Evolutionary conservation across 92 coral and sea anemone species (phyloP), one percentile per base, ranked within the genome.

Genomic region (Hydrozoanthus gracilis): DNA sequence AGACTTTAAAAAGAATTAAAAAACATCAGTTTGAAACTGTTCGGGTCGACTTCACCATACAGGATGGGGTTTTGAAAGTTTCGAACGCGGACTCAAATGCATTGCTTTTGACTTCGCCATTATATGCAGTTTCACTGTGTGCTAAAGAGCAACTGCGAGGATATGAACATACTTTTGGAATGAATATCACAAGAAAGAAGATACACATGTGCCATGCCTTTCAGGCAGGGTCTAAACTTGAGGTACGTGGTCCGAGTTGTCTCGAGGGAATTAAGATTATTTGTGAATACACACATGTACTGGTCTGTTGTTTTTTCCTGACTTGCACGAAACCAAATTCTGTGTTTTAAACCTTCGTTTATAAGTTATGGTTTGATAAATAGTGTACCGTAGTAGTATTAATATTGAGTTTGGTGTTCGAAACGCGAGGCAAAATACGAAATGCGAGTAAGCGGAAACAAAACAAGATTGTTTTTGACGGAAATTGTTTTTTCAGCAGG

Each of bases 201-300:
- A 92, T 92, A 1, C 99, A 97, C 76, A 89, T 97, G 92, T 95
- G 99, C 82, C 98, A 97, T 66, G 99, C 95, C 18, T 97, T 97
- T 65, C 93, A 97, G 86, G 99, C 99, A 3, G 98, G 99, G 0
- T 97, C 99, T 2, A 92, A 93, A 70, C 95, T 95, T 10, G 99
- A 97, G 99, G 99, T 97, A 70, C 86, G 99, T 15, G 20, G 27
- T 65, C 45, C 44, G 70, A 88, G 98, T 9, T 44, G 44, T 66
- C 69, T 52, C 66, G 77, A 65, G 69, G 70, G 64, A 69, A 71
- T 72, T 76, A 47, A 76, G 55, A 20, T 76, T 76, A 17, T 76
- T 76, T 76, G 18, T 76, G 55, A 18, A 18, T 8, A 75, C 56
- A 50, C 13, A 55, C 67, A 44, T 76, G 51, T 67, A 83, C 77